These are phyloP conservation scores for Leucopsar rothschildi DNA, from an alignment of 2,113 vertebrate species.

Conservation along the genomic window DNA sequence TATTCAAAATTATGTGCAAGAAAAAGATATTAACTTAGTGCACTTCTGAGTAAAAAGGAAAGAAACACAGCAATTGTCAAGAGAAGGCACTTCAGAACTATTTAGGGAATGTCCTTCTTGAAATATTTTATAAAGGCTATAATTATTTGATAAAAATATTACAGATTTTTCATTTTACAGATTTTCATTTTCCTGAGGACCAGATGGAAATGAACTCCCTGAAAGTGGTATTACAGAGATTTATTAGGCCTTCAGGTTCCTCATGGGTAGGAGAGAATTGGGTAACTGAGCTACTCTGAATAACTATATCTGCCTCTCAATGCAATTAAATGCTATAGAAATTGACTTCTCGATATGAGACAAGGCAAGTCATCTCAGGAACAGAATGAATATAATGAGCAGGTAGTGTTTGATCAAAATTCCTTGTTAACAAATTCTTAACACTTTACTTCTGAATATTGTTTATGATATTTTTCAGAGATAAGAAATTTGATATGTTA, in stretches of 20 bases:
- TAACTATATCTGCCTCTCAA: neutral
- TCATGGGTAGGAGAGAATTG: neutral
- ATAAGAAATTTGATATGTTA: neutral
- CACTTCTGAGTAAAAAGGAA: neutral
- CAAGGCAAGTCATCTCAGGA: neutral
- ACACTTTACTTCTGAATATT: neutral
- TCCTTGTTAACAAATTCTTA: neutral
- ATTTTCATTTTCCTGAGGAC: neutral
- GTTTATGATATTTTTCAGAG: neutral
- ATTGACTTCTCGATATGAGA: neutral
- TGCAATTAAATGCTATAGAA: neutral
- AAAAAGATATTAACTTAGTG: neutral
- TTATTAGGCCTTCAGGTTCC: neutral
- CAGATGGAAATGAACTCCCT: neutral
- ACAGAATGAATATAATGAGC: neutral
- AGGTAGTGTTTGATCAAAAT: neutral
- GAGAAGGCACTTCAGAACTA: neutral
- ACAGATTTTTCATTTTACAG: neutral
- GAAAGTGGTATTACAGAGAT: neutral
- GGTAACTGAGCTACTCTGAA: neutral
- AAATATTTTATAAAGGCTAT: neutral
- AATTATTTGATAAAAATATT: neutral
- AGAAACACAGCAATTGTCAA: neutral
- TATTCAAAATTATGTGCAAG: neutral
- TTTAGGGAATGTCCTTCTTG: neutral